These are phyloP conservation scores for Momotus momota DNA, from an alignment of 2,797 vertebrate species.

Conservation along the genomic window DNA sequence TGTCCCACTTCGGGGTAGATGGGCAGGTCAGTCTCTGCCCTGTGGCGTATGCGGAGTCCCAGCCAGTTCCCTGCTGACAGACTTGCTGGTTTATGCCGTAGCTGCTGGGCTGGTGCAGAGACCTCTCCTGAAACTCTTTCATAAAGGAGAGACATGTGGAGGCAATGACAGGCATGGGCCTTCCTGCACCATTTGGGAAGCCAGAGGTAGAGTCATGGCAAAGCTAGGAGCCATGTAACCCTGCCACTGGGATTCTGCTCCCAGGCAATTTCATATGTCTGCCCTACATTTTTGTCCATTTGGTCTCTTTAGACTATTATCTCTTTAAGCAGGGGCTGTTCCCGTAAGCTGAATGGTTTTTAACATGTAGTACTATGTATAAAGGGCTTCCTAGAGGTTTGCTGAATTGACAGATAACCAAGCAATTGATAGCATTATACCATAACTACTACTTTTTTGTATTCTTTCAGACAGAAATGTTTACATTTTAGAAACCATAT, in stretches of 20 bases:
- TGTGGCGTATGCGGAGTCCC: fast-evolving
- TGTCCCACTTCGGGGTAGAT: not conserved
- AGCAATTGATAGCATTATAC: not conserved
- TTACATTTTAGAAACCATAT: not conserved
- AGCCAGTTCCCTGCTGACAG: fast-evolving
- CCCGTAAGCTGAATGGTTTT: not conserved
- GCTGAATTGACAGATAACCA: not conserved
- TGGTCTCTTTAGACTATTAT: not conserved
- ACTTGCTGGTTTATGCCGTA: fast-evolving
- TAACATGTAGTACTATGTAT: not conserved
- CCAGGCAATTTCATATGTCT: fast-evolving
- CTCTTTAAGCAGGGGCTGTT: not conserved
- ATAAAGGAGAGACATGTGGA: not conserved
- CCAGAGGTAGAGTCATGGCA: not conserved
- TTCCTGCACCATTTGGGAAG: not conserved
- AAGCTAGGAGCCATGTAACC: not conserved
- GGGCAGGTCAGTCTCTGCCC: not conserved
- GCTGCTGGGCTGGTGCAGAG: not conserved
- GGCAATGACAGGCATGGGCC: fast-evolving
- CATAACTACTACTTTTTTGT: not conserved
- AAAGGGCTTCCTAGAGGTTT: not conserved
- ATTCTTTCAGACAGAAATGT: not conserved
- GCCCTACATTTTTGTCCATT: not conserved
- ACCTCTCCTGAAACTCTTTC: not conserved
- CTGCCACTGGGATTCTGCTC: not conserved